Evolutionary conservation across 92 coral and sea anemone genomes (phyloP), one percentile per base, ranked within the genome.

Genomic region (Hydrozoanthus gracilis): DNA sequence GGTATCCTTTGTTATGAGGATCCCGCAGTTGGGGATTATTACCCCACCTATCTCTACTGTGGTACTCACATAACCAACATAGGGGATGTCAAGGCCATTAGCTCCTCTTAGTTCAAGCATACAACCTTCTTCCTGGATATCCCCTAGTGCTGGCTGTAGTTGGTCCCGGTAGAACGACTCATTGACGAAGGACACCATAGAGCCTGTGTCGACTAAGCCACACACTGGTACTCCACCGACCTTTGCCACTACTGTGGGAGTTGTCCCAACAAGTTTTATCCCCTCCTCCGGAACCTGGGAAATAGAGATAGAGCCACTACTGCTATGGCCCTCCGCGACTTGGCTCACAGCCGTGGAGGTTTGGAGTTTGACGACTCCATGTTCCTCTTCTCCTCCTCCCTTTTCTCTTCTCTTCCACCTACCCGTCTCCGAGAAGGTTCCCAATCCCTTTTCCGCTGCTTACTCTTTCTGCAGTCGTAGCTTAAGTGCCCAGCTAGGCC

Each of bases 21-120:
- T 71, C 10, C 94, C 90, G 50, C 90, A 87, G 55, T 68, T 61
- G 2, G 92, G 94, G 44, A 86, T 71, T 12, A 39, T 44, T 71
- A 89, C 94, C 64, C 92, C 92, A 7, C 49, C 88, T 16, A 86
- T 77, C 14, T 76, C 82, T 13, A 86, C 71, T 1, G 83, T 87
- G 68, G 80, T 54, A 51, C 82, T 89, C 51, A 91, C 82, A 77
- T 91, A 91, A 44, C 94, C 94, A 14, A 88, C 68, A 58, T 91
- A 91, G 9, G 93, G 91, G 71, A 91, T 87, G 70, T 87, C 93
- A 17, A 91, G 89, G 45, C 94, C 92, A 86, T 91, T 91, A 1
- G 90, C 94, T 0, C 90, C 94, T 12, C 86, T 52, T 8, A 91
- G 78, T 5, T 85, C 80, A 8, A 91, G 71, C 72, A 74, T 55